These are phyloP conservation scores for Epicauta chinensis DNA, from an alignment of 1,140 invertebrate species.

Conservation along the genomic window DNA sequence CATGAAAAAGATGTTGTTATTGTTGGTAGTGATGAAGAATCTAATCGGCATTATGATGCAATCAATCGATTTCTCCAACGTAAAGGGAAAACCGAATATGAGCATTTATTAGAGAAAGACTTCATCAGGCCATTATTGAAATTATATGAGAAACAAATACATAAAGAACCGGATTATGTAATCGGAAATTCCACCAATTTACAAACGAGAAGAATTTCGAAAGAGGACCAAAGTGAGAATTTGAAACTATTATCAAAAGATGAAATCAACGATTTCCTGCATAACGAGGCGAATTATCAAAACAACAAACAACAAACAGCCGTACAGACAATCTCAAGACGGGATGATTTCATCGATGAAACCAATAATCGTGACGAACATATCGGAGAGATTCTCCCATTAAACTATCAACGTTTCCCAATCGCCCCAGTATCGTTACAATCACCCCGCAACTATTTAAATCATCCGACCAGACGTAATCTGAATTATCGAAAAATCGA, in stretches of 20 bases:
- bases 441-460: conserved; percentile 1
- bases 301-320: conserved; percentile 12
- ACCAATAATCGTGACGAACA: conserved; percentile 32
- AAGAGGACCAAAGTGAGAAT: conserved; percentile 34
- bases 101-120: conserved; percentile 37
- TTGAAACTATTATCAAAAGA: conserved; percentile 29
- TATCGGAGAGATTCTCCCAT: conserved; percentile 40
- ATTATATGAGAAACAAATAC: conserved; percentile 31
- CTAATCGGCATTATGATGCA: conserved; percentile 16
- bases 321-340: conserved; percentile 11
- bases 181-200: conserved; percentile 14
- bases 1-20: too few species aligned
- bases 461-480: too few species aligned
- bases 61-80: conserved; percentile 29
- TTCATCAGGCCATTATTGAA: conserved; percentile 35
- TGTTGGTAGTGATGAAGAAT: conserved; percentile 4
- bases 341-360: conserved; percentile 27
- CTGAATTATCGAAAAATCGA: background rate
- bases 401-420: too few species aligned
- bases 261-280: conserved; percentile 26
- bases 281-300: conserved; percentile 22
- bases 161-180: conserved; percentile 23
- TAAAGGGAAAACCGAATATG: conserved; percentile 31
- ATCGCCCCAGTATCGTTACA: background rate
- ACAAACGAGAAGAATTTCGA: conserved; percentile 29